These are phyloP conservation scores for Melikaiella ostensackeni DNA, from an alignment of 2,888 invertebrate genomes.

Conservation along the genomic window DNA sequence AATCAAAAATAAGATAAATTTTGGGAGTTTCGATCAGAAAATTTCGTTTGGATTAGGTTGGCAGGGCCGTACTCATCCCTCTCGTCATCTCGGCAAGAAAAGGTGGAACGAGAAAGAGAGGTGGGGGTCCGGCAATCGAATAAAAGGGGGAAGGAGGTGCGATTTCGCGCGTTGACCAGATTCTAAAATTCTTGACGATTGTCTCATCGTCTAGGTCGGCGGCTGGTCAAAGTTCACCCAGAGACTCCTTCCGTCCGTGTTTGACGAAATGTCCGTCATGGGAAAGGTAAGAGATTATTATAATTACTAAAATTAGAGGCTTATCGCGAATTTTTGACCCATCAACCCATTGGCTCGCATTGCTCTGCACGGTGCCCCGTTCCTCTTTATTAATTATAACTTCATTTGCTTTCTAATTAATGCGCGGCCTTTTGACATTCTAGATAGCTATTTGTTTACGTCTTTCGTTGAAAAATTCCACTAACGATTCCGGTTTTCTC, in stretches of 20 bases:
- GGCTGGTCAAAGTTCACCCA: slow-evolving; percentile 45
- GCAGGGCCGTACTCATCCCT: slow-evolving; percentile 35
- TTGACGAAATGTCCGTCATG: slow-evolving; percentile 74
- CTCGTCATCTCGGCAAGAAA: slow-evolving; percentile 36
- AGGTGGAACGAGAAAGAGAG: slow-evolving; percentile 48
- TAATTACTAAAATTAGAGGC: neutral
- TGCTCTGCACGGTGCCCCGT: neutral
- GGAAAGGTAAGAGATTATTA: slow-evolving; percentile 69
- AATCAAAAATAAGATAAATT: neutral
- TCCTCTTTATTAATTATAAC: neutral
- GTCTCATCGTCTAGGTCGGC: slow-evolving; percentile 22
- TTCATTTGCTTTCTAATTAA: neutral
- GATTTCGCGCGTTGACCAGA: slow-evolving; percentile 73
- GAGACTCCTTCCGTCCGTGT: slow-evolving; percentile 57
- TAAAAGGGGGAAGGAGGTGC: slow-evolving; percentile 72
- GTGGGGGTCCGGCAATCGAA: slow-evolving; percentile 71
- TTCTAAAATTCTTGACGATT: slow-evolving; percentile 56
- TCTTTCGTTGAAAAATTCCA: slow-evolving; percentile 1
- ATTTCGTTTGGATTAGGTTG: slow-evolving; percentile 7
- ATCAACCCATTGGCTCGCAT: slow-evolving; percentile 28
- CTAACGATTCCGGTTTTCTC: slow-evolving; percentile 15
- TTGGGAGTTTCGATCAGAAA: neutral
- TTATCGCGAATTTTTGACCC: neutral
- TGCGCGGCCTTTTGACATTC: neutral
- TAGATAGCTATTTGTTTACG: slow-evolving; percentile 13